Conservation (phyloP, 2,888 invertebrate genomes). For the Ophonus ardosiacus region DNA sequence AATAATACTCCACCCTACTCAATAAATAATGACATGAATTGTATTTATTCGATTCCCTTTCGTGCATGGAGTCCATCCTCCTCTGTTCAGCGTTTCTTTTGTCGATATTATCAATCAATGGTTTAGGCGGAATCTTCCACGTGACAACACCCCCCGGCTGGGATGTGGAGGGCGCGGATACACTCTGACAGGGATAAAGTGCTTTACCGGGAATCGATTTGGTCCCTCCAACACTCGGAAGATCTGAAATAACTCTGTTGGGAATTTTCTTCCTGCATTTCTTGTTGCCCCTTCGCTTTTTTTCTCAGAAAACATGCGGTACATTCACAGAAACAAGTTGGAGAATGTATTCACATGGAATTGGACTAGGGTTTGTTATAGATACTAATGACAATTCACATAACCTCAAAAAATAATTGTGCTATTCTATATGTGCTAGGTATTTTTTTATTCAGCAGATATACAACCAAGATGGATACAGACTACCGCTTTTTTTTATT, state of each 20-base stretch:
- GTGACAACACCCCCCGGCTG: slow-evolving; percentile 44
- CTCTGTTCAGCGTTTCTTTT: slow-evolving; percentile 26
- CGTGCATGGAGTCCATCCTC: slow-evolving; percentile 24
- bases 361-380: no score
- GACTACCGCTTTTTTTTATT: no score
- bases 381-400: no score
- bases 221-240: slow-evolving; percentile 36
- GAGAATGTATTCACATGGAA: neutral
- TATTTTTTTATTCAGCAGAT: no score
- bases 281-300: slow-evolving; percentile 35
- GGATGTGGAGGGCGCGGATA: neutral
- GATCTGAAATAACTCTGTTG: slow-evolving; percentile 62
- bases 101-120: slow-evolving; percentile 61
- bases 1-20: slow-evolving; percentile 33
- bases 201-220: slow-evolving; percentile 62
- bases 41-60: slow-evolving; percentile 25
- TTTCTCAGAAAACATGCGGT: slow-evolving; percentile 50
- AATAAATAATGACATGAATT: slow-evolving; percentile 39
- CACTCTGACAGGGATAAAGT: slow-evolving; percentile 62
- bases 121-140: slow-evolving; percentile 60
- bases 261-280: slow-evolving; percentile 58
- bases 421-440: no score
- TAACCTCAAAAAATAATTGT: no score
- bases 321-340: slow-evolving; percentile 33
- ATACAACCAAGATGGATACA: no score